A percentile compares a stretch with the other conserved stretches of the same genome.
These are phyloP conservation scores for Drosophila rhopaloa DNA, from an alignment of 1,140 invertebrate genomes.

Conservation along the genomic window DNA sequence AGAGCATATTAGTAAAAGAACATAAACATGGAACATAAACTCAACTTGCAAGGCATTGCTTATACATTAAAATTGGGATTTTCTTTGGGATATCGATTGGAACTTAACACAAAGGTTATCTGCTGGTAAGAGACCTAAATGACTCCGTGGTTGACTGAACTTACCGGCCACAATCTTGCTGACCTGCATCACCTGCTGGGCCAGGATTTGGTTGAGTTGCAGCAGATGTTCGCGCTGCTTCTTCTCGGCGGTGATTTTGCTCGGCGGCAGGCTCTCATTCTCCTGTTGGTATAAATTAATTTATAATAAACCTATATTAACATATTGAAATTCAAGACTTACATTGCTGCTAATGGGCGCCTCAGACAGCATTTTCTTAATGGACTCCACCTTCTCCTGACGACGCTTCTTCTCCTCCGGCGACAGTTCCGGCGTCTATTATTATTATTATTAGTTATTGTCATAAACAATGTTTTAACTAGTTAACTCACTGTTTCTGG, in stretches of 20 bases:
- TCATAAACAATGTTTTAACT: background rate
- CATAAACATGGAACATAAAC: constrained; percentile 68
- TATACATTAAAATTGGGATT: constrained; percentile 44
- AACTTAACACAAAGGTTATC: constrained; percentile 42
- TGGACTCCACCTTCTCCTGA: constrained; percentile 94
- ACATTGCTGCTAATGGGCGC: constrained; percentile 86
- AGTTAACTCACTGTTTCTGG: constrained; percentile 90
- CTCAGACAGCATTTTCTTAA: constrained; percentile 95
- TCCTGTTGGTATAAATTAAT: constrained; percentile 50
- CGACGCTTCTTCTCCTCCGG: constrained; percentile 93
- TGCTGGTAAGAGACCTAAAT: constrained; percentile 15
- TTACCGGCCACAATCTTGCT: constrained; percentile 96
- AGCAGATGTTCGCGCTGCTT: constrained; percentile 93
- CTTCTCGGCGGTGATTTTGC: constrained; percentile 92
- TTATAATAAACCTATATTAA: background rate
- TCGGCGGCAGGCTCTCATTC: constrained; percentile 82
- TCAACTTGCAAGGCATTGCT: constrained; percentile 70
- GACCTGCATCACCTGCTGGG: constrained; percentile 97
- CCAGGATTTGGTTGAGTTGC: constrained; percentile 95
- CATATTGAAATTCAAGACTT: constrained; percentile 8
- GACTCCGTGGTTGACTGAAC: constrained; percentile 55
- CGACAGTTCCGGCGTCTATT: constrained; percentile 90
- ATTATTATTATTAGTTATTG: background rate
- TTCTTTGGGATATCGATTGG: constrained; percentile 42
- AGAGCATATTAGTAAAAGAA: constrained; percentile 61